These are phyloP conservation scores for Watsonalla binaria DNA, from an alignment of 2,888 invertebrate genomes.

Conservation along the genomic window DNA sequence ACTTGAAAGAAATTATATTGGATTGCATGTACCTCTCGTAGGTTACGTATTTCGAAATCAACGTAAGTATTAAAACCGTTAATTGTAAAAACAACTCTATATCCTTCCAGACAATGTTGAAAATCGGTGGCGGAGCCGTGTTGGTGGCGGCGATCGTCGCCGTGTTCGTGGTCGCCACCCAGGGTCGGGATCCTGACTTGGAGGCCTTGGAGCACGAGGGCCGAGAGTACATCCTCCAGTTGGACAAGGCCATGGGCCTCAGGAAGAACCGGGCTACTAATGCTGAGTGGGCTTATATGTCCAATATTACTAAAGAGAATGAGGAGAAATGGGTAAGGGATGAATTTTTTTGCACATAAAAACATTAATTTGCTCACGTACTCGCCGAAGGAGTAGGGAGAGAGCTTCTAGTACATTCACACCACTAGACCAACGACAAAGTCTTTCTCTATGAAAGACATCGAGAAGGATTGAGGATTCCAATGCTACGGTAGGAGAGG, in stretches of 20 bases:
- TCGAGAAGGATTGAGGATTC: no score
- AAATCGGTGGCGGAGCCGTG: slow-evolving; percentile 68
- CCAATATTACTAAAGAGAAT: slow-evolving; percentile 86
- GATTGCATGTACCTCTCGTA: no score
- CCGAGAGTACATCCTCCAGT: slow-evolving; percentile 78
- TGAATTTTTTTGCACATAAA: no score
- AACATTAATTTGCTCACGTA: no score
- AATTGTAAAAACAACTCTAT: not conserved
- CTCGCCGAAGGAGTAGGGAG: no score
- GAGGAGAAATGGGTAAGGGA: slow-evolving; percentile 59
- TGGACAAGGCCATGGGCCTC: slow-evolving; percentile 79
- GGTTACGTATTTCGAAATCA: no score
- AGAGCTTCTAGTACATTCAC: no score
- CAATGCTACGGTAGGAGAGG: no score
- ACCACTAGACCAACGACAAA: no score
- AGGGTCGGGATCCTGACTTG: slow-evolving; percentile 71
- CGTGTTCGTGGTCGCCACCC: slow-evolving; percentile 71
- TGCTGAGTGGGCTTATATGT: slow-evolving; percentile 86
- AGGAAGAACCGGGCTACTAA: slow-evolving; percentile 79
- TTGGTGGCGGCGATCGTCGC: slow-evolving; percentile 69
- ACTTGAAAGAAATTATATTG: no score
- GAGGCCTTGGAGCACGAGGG: slow-evolving; percentile 79
- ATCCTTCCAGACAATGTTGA: slow-evolving; percentile 65
- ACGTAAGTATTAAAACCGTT: no score
- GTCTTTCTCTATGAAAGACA: no score